These are phyloP conservation scores for Triops cancriformis DNA, from an alignment of 1,140 invertebrate genomes.

Conservation along the genomic window DNA sequence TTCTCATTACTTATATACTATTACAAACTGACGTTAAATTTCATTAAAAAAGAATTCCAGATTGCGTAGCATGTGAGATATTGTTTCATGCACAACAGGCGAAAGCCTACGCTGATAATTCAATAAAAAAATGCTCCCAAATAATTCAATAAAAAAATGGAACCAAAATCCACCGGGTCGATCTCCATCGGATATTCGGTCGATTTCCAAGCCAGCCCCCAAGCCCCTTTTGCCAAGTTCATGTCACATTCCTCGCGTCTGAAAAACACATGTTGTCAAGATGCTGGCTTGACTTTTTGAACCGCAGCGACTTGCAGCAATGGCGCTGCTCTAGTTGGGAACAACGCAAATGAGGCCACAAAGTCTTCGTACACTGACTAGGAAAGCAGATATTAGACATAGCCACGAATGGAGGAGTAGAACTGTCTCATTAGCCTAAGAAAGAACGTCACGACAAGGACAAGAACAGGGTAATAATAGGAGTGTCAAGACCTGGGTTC, in stretches of 20 bases:
- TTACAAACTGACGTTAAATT: no score
- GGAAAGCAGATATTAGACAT: conserved; percentile 10
- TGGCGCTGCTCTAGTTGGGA: neutral
- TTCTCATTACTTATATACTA: no score
- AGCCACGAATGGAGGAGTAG: neutral
- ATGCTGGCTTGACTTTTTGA: neutral
- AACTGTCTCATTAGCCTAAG: neutral
- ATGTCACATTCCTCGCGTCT: neutral
- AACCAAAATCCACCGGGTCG: neutral
- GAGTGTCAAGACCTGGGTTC: neutral
- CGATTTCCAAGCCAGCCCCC: neutral
- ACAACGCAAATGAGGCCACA: neutral
- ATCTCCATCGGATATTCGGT: neutral
- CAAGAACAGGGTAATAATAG: conserved; percentile 11
- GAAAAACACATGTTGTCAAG: neutral
- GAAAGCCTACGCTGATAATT: no score
- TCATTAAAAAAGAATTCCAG: no score
- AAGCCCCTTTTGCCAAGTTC: neutral
- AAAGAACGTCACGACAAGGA: conserved; percentile 2
- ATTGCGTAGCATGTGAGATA: no score
- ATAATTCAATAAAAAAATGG: no score
- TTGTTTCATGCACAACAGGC: no score
- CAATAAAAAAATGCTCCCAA: neutral
- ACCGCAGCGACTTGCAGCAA: neutral
- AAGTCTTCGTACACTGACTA: neutral